A percentile compares a stretch with the other conserved stretches of the same genome.
These are phyloP conservation scores for Amphiprion percula DNA, from an alignment of 2,113 vertebrate genomes.

Conservation along the genomic window DNA sequence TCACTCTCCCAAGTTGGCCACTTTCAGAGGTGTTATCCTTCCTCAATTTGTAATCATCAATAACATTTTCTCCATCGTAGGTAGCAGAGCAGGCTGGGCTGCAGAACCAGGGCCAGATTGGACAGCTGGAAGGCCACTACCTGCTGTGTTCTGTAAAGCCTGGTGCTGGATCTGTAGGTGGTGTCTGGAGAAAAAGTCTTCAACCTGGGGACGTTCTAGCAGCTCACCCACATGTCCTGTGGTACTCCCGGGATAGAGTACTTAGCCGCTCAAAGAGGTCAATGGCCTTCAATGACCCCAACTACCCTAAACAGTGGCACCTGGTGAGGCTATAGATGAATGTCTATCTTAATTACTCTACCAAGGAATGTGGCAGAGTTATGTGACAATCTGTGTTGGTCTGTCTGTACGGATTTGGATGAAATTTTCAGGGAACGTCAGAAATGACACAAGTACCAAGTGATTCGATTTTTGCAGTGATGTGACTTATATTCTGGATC, in stretches of 20 bases:
- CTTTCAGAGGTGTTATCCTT: background rate
- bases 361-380: no score
- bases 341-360: background rate
- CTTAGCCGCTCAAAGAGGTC: constrained; percentile 93
- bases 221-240: constrained; percentile 88
- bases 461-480: no score
- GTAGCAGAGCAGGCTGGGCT: constrained; percentile 89
- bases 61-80: constrained; percentile 48
- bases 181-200: constrained; percentile 54
- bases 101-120: constrained; percentile 92
- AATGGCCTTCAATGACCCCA: constrained; percentile 94
- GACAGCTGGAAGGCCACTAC: constrained; percentile 93
- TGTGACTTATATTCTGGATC: no score
- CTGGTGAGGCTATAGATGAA: constrained; percentile 86
- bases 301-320: constrained; percentile 95
- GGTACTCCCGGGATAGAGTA: constrained; percentile 91
- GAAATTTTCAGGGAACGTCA: no score
- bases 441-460: no score
- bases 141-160: constrained; percentile 82
- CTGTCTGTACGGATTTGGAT: no score
- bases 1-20: background rate
- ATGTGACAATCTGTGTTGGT: no score
- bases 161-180: background rate
- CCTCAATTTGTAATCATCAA: constrained; percentile 7
- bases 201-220: constrained; percentile 82